Conservation (phyloP, 2,797 vertebrate genomes). For the Epinephelus coioides region DNA sequence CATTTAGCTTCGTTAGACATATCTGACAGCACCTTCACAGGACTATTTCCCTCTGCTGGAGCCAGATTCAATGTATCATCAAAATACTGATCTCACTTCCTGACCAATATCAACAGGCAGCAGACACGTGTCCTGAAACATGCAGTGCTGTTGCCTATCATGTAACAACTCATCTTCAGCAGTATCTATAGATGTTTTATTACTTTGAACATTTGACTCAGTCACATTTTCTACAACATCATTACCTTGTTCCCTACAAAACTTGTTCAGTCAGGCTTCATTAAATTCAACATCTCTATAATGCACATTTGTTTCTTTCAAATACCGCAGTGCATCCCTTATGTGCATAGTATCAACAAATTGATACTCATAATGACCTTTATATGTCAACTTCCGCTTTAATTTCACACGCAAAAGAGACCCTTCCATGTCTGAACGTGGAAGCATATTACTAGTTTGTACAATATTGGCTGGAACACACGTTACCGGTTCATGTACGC, state of each 20-base stretch:
- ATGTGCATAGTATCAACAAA: slow-evolving; percentile 29
- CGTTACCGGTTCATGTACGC: background rate
- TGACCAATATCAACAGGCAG: no score
- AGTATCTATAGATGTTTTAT: background rate
- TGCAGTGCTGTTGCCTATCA: background rate
- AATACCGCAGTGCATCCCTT: background rate
- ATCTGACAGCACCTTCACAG: background rate
- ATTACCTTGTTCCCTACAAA: background rate
- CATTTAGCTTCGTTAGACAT: background rate
- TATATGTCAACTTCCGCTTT: slow-evolving; percentile 3
- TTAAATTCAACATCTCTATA: slow-evolving; percentile 25
- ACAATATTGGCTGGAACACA: slow-evolving; percentile 8
- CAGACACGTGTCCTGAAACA: no score
- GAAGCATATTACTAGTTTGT: background rate
- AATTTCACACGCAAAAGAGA: slow-evolving; percentile 21
- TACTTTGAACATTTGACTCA: background rate
- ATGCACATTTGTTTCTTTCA: slow-evolving; percentile 9
- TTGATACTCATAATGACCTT: slow-evolving; percentile 24
- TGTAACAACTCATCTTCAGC: background rate
- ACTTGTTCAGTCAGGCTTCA: background rate
- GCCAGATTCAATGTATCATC: background rate
- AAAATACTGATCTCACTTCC: no score
- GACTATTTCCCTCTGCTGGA: slow-evolving; percentile 17
- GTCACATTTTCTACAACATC: background rate
- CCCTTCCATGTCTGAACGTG: background rate